Evolutionary conservation across 2,797 vertebrate genomes (phyloP).

Genomic region (Peromyscus melanophrys): DNA sequence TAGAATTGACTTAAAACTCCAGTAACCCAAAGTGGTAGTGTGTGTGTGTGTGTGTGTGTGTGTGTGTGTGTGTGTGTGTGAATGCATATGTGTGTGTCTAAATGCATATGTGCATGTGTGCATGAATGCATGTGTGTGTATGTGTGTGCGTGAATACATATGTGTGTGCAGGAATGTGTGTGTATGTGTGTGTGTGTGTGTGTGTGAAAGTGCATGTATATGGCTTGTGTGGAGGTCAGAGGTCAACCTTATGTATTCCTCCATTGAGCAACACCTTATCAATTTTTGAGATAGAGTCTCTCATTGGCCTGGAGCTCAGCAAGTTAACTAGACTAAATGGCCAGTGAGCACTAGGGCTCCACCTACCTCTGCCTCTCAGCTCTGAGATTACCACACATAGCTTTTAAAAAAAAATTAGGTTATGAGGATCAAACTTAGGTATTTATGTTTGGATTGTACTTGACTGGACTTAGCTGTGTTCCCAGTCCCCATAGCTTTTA

Average conservation of each 20-base stretch:
- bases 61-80: not conserved
- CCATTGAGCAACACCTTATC: not conserved
- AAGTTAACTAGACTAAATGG: not conserved
- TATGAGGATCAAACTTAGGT: not conserved
- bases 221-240: not conserved
- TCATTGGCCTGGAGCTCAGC: not conserved
- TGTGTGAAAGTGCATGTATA: no score
- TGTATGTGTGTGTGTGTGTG: not conserved
- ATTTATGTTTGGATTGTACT: not conserved
- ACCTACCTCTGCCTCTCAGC: not conserved
- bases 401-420: no score
- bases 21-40: not conserved
- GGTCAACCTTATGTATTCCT: not conserved
- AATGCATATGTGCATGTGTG: not conserved
- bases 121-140: no score
- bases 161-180: no score
- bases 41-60: not conserved
- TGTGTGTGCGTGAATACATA: rapidly evolving
- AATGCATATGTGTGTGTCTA: no score
- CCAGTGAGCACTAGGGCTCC: not conserved
- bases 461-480: not conserved
- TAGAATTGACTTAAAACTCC: constrained; percentile 23
- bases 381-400: not conserved
- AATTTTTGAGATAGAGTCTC: not conserved
- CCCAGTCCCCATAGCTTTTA: not conserved